A percentile compares a stretch with the other conserved stretches of the same genome.
These are phyloP conservation scores for Drosophila orena DNA, from an alignment of 1,140 invertebrate species.

Conservation along the genomic window DNA sequence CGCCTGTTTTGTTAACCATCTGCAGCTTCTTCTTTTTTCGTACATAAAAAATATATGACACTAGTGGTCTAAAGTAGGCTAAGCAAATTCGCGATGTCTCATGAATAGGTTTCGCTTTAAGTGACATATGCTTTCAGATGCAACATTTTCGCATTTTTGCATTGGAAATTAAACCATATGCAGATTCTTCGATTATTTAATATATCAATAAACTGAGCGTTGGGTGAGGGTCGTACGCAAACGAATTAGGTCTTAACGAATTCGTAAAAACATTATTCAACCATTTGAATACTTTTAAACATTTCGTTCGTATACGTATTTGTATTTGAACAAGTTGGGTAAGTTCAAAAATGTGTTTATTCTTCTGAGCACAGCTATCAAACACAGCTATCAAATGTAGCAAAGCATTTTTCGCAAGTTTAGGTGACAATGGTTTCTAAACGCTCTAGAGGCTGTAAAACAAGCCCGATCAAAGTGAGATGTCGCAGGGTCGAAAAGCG, in stretches of 20 bases:
- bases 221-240: constrained; percentile 12
- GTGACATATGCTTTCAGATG: constrained; percentile 60
- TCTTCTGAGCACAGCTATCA: too few relatives aligned
- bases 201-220: constrained; percentile 21
- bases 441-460: too few relatives aligned
- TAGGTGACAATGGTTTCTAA: too few relatives aligned
- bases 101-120: constrained; percentile 59
- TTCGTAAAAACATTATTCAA: too few relatives aligned
- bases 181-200: constrained; percentile 22
- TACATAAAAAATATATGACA: constrained; percentile 6
- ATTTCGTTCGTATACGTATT: too few relatives aligned
- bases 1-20: constrained; percentile 18
- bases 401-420: too few relatives aligned
- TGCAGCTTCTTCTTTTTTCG: constrained; percentile 7
- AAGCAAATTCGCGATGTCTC: constrained; percentile 60
- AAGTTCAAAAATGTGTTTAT: too few relatives aligned
- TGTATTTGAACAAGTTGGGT: too few relatives aligned
- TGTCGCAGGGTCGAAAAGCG: constrained; percentile 23
- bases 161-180: constrained; percentile 39
- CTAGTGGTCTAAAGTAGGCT: constrained; percentile 56
- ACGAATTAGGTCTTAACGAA: background rate
- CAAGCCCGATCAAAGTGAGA: background rate
- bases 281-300: too few relatives aligned
- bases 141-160: constrained; percentile 70
- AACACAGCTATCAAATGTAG: too few relatives aligned